Evolutionary conservation across 2,113 vertebrate genomes (phyloP).

Genomic region (Eubucco bourcierii): DNA sequence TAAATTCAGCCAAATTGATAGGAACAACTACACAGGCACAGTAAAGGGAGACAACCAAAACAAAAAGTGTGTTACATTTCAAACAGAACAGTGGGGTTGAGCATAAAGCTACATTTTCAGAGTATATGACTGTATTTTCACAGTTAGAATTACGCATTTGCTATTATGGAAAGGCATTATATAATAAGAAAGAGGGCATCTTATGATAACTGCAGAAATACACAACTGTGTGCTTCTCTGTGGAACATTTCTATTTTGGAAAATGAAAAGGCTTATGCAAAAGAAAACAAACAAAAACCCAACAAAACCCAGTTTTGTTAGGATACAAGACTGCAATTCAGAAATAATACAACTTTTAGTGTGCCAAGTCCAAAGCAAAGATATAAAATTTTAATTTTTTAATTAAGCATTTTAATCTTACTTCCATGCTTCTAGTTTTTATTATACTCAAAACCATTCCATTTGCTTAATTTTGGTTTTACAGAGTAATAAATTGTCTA

Average conservation of each 20-base stretch:
- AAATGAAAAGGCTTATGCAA: not conserved
- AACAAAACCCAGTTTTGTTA: not conserved
- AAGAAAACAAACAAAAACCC: not conserved
- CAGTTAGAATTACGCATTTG: not conserved
- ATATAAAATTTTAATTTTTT: not conserved
- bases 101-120: not conserved
- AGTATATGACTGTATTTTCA: not conserved
- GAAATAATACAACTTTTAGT: not conserved
- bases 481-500: not conserved
- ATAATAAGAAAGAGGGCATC: not conserved
- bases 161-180: not conserved
- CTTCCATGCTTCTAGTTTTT: not conserved
- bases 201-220: not conserved
- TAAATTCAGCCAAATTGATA: not conserved
- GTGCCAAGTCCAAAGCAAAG: not conserved
- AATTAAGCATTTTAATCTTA: constrained; percentile 1
- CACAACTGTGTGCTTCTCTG: not conserved
- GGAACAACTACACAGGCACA: not conserved
- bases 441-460: not conserved
- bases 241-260: not conserved
- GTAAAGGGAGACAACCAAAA: not conserved
- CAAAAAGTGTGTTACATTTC: not conserved
- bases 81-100: not conserved
- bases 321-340: not conserved
- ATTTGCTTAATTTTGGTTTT: not conserved